These are phyloP conservation scores for Coelopa pilipes DNA, from an alignment of 2,888 invertebrate genomes.

Conservation along the genomic window DNA sequence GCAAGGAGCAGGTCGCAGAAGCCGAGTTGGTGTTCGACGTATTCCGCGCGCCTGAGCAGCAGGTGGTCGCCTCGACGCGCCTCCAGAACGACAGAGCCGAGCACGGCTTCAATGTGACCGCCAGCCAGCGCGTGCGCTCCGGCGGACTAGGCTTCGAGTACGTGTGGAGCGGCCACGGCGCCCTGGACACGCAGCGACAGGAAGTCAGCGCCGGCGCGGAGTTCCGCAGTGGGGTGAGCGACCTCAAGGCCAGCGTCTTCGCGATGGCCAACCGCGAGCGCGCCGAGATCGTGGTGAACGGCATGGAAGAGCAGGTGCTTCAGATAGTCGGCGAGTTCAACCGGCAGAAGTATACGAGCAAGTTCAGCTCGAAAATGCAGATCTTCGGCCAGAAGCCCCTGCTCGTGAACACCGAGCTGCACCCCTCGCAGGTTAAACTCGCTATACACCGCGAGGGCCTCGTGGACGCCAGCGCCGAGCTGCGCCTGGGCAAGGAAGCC, in stretches of 20 bases:
- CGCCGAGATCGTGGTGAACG: constrained; percentile 52
- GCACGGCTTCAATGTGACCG: constrained; percentile 66
- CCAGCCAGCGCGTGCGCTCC: constrained; percentile 66
- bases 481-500: constrained; percentile 58
- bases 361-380: constrained; percentile 53
- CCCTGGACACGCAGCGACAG: constrained; percentile 55
- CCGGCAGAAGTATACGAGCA: constrained; percentile 50
- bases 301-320: constrained; percentile 56
- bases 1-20: constrained; percentile 54
- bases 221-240: constrained; percentile 54
- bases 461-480: constrained; percentile 53
- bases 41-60: constrained; percentile 72
- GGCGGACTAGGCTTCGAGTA: constrained; percentile 64
- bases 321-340: constrained; percentile 51
- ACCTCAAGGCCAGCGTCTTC: constrained; percentile 58
- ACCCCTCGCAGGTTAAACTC: constrained; percentile 52
- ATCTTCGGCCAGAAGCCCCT: constrained; percentile 54
- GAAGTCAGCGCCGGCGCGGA: constrained; percentile 60
- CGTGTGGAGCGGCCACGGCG: constrained; percentile 51
- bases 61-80: constrained; percentile 62
- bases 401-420: constrained; percentile 51
- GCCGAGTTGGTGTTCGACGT: constrained; percentile 70
- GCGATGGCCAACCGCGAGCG: constrained; percentile 60
- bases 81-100: constrained; percentile 42
- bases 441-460: constrained; percentile 51